Percentiles rank a stretch among this genome's conserved stretches.
These are phyloP conservation scores for Poeciliopsis paucimaculata DNA, from an alignment of 2,797 vertebrate genomes.

Conservation along the genomic window DNA sequence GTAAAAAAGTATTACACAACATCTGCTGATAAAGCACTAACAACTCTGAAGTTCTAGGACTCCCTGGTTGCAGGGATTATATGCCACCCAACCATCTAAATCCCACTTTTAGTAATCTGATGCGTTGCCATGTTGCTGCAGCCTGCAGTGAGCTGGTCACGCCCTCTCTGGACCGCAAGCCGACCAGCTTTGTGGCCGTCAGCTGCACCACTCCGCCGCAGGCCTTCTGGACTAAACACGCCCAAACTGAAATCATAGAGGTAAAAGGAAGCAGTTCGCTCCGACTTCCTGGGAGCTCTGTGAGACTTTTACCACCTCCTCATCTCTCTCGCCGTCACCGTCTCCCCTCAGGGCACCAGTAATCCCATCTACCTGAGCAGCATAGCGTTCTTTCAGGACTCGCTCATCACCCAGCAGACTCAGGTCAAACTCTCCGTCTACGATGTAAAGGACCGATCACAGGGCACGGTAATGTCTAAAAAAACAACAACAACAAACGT, in stretches of 20 bases:
- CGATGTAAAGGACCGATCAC: constrained; percentile 97
- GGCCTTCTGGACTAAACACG: constrained; percentile 99
- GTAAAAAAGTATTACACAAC: not conserved
- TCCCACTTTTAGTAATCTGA: constrained; percentile 56
- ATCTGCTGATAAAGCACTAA: constrained; percentile 11
- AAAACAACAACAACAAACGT: not conserved
- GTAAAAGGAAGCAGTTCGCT: constrained; percentile 1
- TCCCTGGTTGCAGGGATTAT: constrained; percentile 45
- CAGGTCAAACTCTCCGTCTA: constrained; percentile 98
- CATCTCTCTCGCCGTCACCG: not conserved
- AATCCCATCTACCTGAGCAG: constrained; percentile 99
- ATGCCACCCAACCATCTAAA: constrained; percentile 38
- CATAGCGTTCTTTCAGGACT: constrained; percentile 98
- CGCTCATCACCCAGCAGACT: constrained; percentile 96
- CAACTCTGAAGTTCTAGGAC: constrained; percentile 14
- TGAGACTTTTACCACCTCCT: not conserved
- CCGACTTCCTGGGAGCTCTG: not conserved
- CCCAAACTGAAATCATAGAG: constrained; percentile 99
- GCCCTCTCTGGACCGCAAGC: constrained; percentile 93
- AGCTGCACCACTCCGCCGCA: constrained; percentile 99
- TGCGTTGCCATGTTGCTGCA: constrained; percentile 62
- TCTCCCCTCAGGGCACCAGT: constrained; percentile 88
- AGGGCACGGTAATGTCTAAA: constrained; percentile 91
- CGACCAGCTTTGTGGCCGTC: constrained; percentile 96
- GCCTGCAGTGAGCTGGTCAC: constrained; percentile 97